A percentile compares a stretch with the other conserved stretches of the same genome.
These are phyloP conservation scores for Drepana falcataria DNA, from an alignment of 2,888 invertebrate species.

Conservation along the genomic window DNA sequence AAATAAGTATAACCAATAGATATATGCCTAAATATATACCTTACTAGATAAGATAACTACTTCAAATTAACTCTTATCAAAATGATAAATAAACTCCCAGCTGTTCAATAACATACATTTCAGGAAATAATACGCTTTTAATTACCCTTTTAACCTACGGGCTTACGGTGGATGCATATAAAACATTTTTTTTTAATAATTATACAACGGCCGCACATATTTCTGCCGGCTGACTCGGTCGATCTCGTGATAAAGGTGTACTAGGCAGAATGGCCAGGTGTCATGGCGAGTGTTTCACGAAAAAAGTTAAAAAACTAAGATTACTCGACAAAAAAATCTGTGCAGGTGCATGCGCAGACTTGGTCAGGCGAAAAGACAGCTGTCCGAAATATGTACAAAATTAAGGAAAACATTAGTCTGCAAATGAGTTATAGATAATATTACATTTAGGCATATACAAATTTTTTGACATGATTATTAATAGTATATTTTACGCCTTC, in stretches of 20 bases:
- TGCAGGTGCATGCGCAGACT: conserved; percentile 59
- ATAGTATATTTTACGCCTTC: no score
- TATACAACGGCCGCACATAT: conserved; percentile 35
- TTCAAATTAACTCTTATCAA: conserved; percentile 5
- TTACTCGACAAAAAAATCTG: conserved; percentile 67
- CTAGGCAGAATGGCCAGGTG: conserved; percentile 67
- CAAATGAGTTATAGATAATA: conserved; percentile 4
- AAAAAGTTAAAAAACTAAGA: conserved; percentile 57
- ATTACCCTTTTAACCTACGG: conserved; percentile 32
- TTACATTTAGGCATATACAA: no score
- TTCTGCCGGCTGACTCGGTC: conserved; percentile 40
- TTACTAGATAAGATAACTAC: no score
- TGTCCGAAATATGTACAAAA: conserved; percentile 48
- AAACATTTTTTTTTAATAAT: conserved; percentile 49
- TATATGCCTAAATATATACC: no score
- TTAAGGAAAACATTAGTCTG: conserved; percentile 37
- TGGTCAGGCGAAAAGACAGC: conserved; percentile 69
- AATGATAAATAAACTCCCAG: conserved; percentile 4
- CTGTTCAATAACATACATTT: conserved; percentile 20
- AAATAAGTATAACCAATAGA: no score
- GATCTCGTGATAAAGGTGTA: conserved; percentile 41
- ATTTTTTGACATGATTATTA: no score
- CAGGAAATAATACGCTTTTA: conserved; percentile 33
- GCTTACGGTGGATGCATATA: conserved; percentile 29
- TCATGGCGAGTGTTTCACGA: conserved; percentile 47